Conservation (phyloP, 1,140 invertebrate genomes). For the Drosophila elegans region DNA sequence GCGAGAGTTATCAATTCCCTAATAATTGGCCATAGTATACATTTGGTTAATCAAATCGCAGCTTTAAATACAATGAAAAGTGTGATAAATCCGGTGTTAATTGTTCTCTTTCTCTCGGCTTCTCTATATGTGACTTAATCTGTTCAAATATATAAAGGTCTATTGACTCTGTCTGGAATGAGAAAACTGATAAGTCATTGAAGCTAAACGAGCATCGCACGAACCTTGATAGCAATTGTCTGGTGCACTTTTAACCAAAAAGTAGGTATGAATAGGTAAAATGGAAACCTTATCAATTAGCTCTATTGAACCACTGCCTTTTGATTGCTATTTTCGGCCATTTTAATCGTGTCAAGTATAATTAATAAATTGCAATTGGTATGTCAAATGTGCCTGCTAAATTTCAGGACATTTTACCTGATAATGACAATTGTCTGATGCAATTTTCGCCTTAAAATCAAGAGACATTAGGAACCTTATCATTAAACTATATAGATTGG, state of each 20-base stretch:
- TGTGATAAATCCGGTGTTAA: conserved; percentile 1
- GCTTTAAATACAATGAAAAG: conserved; percentile 15
- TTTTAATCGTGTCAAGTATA: no score
- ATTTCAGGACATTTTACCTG: neutral
- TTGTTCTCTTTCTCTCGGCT: neutral
- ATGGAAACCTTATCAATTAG: conserved; percentile 9
- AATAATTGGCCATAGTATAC: conserved; percentile 33
- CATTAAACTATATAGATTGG: neutral
- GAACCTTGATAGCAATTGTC: conserved; percentile 31
- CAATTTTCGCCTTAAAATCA: neutral
- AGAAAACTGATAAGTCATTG: conserved; percentile 63
- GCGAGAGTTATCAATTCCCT: conserved; percentile 25
- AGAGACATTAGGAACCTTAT: neutral
- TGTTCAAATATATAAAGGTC: conserved; percentile 54
- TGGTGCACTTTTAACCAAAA: conserved; percentile 39
- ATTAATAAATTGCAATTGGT: neutral
- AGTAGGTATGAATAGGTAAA: neutral
- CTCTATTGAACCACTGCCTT: no score
- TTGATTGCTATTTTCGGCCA: no score
- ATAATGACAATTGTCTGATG: conserved; percentile 3
- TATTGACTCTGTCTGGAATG: conserved; percentile 73
- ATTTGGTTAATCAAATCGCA: conserved; percentile 40
- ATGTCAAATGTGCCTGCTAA: neutral
- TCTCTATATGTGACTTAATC: conserved; percentile 17
- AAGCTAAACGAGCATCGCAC: conserved; percentile 42